phyloP scores from a whole-genome alignment of 2,113 vertebrate genomes.

The Lophochroa leadbeateri region DNA sequence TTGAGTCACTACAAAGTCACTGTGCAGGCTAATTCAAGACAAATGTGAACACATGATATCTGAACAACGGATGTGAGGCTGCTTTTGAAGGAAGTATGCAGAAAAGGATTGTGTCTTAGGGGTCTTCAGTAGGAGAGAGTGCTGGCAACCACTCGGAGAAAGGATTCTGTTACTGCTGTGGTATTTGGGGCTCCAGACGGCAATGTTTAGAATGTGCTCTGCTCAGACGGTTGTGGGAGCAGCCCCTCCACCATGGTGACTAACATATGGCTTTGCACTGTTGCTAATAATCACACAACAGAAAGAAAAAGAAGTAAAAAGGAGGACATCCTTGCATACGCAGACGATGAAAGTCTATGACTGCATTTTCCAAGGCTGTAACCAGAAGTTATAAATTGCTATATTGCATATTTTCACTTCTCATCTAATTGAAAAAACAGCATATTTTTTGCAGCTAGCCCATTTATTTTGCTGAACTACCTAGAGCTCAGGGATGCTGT shows the following conservation, averaged over 20 bases:
- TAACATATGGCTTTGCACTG: constrained; percentile 5
- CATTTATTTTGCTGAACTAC: neutral
- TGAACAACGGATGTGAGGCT: neutral
- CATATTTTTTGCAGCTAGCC: neutral
- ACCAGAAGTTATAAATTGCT: constrained; percentile 5
- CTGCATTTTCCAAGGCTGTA: neutral
- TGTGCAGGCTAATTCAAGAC: constrained; percentile 14
- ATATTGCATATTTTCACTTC: neutral
- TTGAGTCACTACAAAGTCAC: neutral
- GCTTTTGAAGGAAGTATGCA: neutral
- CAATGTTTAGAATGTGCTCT: constrained; percentile 53
- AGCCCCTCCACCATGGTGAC: neutral
- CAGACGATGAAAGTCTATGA: neutral
- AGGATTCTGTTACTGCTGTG: constrained; percentile 36
- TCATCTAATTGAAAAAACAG: neutral
- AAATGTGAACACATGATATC: constrained; percentile 1
- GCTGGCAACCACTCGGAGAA: constrained; percentile 25
- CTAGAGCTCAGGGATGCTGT: neutral
- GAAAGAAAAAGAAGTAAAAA: constrained; percentile 34
- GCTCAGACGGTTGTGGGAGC: constrained; percentile 43
- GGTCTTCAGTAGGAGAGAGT: neutral
- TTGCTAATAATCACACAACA: neutral
- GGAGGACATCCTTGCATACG: neutral
- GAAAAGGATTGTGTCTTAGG: neutral
- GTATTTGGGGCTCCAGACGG: constrained; percentile 15